Evolutionary conservation across 2,113 vertebrate genomes (phyloP), one percentile per base, ranked within the genome.

Genomic region (Tautogolabrus adspersus): DNA sequence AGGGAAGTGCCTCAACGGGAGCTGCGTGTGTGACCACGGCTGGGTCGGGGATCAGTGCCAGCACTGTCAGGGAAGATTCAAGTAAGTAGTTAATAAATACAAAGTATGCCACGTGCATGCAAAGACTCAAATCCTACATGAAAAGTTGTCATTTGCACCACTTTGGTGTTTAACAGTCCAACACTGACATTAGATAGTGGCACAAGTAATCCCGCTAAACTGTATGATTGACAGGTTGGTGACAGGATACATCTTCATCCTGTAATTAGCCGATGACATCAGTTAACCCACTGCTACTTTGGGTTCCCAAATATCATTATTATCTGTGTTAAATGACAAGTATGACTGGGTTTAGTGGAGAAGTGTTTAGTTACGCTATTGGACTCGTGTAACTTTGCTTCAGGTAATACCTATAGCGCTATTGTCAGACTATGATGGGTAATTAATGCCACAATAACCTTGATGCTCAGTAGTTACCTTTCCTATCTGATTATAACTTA

Each of bases 41-140:
- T 99, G 97, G 97, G 96, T 97, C 37, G 97, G 97, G 49, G 97
- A 98, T 72, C 96, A 95, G 88, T 99, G 97, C 90, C 97, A 97
- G 79, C 97, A 98, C 83, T 99, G 97, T 89, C 97, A 98, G 89
- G 97, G 97, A 47, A 93, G 97, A 81, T 99, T 98, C 95, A 99
- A 95, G 97, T 99, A 95, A 98, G 97, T 96, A 63, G 6, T 12
- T 19, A 0, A 12, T 8, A 0, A 0, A 21, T 9, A 0, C 10
- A 40, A 10, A 30, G 18, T n/a, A 22, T 9, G n/a, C 23, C 46
- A 21, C 3, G 34, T 13, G 58, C 40, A 1, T 42, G 2, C 8
- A 40, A 18, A 8, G 40, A 19, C 16, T 18, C 6, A 19, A 1
- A 11, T 23, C 54, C 19, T 0, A 52, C 30, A 44, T 52, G 34